Conservation (phyloP, 1,140 invertebrate species). For the Anadara kagoshimensis region DNA sequence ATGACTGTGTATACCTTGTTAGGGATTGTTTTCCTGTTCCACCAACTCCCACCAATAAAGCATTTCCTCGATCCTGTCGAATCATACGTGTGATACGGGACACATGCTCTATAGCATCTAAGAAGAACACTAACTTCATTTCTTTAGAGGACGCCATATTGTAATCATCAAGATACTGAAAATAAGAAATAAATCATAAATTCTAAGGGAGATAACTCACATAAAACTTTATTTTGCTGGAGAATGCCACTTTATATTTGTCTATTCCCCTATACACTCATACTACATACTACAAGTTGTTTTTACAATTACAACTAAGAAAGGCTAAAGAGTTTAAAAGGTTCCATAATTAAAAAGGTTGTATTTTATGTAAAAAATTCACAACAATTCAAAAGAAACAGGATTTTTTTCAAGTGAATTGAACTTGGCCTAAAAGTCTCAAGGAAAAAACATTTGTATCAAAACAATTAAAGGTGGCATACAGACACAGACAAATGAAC, state of each 20-base stretch:
- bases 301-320: neutral
- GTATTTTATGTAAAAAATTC: too few species aligned
- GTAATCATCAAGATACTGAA: constrained; percentile 73
- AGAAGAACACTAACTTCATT: constrained; percentile 74
- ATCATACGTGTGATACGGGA: constrained; percentile 74
- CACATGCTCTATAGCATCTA: constrained; percentile 74
- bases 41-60: constrained; percentile 74
- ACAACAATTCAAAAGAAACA: too few species aligned
- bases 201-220: neutral
- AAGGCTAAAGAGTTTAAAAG: neutral
- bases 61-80: constrained; percentile 73
- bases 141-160: constrained; percentile 73
- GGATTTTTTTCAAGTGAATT: too few species aligned
- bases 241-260: neutral
- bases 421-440: too few species aligned
- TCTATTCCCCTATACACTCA: too few species aligned
- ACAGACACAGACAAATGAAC: too few species aligned
- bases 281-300: too few species aligned
- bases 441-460: too few species aligned
- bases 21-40: constrained; percentile 75
- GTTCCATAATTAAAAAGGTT: too few species aligned
- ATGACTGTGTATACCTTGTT: constrained; percentile 69
- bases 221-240: neutral
- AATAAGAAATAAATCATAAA: neutral
- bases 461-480: too few species aligned